These are phyloP conservation scores for Sthenelais limicola DNA, from an alignment of 2,888 invertebrate species.

Conservation along the genomic window DNA sequence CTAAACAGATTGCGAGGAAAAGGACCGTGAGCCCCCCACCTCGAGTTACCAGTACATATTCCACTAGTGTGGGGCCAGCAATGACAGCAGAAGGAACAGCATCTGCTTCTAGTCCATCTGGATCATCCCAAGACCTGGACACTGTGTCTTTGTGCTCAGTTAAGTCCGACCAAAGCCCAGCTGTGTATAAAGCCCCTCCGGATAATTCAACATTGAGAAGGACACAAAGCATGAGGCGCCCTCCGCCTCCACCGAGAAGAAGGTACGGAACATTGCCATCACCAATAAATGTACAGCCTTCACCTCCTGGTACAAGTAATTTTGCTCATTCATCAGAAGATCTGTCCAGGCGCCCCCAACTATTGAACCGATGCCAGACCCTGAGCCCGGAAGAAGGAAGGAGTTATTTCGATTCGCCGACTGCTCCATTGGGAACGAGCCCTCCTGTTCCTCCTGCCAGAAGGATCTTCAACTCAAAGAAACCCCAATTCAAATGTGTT, in stretches of 20 bases:
- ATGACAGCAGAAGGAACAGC: background rate
- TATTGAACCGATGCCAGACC: background rate
- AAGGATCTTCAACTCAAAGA: slow-evolving; percentile 23
- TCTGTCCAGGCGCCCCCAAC: background rate
- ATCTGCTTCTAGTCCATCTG: background rate
- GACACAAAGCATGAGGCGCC: slow-evolving; percentile 10
- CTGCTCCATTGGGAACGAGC: background rate
- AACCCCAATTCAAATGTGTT: slow-evolving; percentile 27
- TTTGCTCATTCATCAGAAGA: slow-evolving; percentile 2
- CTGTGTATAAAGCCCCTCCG: background rate
- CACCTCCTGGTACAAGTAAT: background rate
- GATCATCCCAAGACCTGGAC: background rate
- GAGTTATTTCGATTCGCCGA: background rate
- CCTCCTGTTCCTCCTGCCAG: slow-evolving; percentile 43
- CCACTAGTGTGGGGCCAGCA: too few species aligned
- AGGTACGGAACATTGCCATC: background rate
- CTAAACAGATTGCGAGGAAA: too few species aligned
- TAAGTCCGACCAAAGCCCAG: slow-evolving; percentile 7
- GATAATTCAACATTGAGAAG: background rate
- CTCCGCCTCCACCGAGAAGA: slow-evolving; percentile 7
- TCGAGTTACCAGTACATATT: too few species aligned
- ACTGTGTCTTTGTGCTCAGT: slow-evolving; percentile 19
- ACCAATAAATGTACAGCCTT: background rate
- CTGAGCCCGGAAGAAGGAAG: background rate
- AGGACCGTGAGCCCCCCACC: too few species aligned